A percentile compares a stretch with the other conserved stretches of the same genome.
These are phyloP conservation scores for Irena cyanogastra DNA, from an alignment of 2,113 vertebrate genomes.

Conservation along the genomic window DNA sequence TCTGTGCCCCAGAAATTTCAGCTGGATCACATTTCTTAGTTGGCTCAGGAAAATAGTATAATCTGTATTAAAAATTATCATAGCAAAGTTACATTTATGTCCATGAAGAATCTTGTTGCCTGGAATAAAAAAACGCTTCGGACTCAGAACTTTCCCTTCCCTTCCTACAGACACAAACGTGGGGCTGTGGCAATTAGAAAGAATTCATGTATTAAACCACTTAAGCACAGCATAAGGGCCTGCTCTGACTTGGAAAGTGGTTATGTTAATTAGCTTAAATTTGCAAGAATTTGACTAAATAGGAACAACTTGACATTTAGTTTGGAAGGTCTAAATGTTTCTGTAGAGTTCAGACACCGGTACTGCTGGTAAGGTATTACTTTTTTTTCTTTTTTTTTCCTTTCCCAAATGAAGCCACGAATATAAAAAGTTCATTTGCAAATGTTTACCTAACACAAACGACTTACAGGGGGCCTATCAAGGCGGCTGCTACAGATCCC, in stretches of 20 bases:
- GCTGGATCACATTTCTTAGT: background rate
- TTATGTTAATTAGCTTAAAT: slow-evolving; percentile 33
- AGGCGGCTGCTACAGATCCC: background rate
- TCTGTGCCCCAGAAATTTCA: background rate
- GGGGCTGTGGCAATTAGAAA: background rate
- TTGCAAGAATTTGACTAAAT: slow-evolving; percentile 35
- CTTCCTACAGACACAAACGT: background rate
- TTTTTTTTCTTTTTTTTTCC: background rate
- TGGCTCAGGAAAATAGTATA: background rate
- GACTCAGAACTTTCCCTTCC: background rate
- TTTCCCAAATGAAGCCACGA: background rate
- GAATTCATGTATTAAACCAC: background rate
- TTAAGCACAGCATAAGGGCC: background rate
- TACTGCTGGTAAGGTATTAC: background rate
- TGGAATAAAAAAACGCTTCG: background rate
- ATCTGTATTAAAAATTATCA: background rate
- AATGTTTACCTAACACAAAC: slow-evolving; percentile 10
- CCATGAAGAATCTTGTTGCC: background rate
- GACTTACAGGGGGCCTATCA: background rate
- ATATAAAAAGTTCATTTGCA: slow-evolving; percentile 12
- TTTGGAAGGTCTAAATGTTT: slow-evolving; percentile 43
- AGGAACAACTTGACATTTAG: slow-evolving; percentile 54
- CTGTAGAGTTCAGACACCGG: slow-evolving; percentile 2
- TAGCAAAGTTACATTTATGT: background rate
- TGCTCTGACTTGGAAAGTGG: slow-evolving; percentile 8